Conservation (phyloP, 2,797 vertebrate species). For the Lemur catta region DNA sequence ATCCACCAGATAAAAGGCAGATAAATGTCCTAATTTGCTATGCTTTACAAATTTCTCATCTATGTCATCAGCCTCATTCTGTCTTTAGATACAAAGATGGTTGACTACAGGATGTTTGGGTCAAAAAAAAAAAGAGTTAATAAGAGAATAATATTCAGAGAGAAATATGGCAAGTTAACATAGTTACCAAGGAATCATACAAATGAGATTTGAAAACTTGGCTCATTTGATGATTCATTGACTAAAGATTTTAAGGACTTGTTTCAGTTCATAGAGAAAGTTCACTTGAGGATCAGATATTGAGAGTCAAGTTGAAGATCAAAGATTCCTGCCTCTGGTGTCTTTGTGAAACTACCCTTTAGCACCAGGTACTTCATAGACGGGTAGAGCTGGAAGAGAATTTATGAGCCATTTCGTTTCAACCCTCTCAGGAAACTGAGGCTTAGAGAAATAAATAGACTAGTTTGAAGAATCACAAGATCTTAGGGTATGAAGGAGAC, state of each 20-base stretch:
- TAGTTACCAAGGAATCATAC: background rate
- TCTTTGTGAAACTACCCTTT: background rate
- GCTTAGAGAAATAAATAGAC: background rate
- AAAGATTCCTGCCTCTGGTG: background rate
- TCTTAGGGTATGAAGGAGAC: background rate
- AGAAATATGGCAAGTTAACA: background rate
- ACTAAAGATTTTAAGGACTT: conserved; percentile 11
- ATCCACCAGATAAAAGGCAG: background rate
- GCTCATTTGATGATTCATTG: background rate
- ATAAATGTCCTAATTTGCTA: background rate
- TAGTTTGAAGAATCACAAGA: background rate
- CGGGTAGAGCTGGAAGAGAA: background rate
- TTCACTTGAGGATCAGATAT: background rate
- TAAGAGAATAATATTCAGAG: background rate
- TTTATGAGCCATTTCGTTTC: background rate
- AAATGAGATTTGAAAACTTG: background rate
- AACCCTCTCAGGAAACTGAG: background rate
- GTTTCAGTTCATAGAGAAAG: background rate
- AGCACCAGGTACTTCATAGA: background rate
- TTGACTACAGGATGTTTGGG: background rate
- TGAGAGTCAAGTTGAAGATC: background rate
- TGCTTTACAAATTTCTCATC: background rate
- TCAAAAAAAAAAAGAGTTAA: background rate
- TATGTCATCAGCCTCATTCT: background rate
- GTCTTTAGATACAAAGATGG: background rate